Base-by-base conservation (phyloP, 2,797 vertebrate genomes). In the Sarcoramphus papa region DNA sequence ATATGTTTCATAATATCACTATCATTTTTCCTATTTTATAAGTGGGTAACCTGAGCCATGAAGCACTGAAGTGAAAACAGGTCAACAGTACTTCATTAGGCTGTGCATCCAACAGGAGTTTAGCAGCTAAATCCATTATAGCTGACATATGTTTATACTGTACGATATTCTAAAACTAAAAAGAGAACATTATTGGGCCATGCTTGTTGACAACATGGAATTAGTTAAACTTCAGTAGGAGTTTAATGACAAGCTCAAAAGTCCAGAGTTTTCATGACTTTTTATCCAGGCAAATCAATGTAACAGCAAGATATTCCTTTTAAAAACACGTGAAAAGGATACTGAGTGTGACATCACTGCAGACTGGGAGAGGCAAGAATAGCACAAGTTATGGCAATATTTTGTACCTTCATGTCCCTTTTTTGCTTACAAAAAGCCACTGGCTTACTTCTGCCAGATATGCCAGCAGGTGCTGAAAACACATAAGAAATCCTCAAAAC, bases 31-130 rank as follows among this genome's bases (percentile, higher is more conserved):
- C 19, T 45, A 8, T 45, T 93, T 86, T 53, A 6, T 40, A 74
- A 48, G n/a, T 50, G 15, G 5, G 31, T 67, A 74, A 59, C 33
- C 21, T 37, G 21, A 90, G 9, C 35, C 40, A 78, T 0, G 0
- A 72, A 73, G 37, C n/a, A 54, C 22, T 67, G 43, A 91, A 76
- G 12, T 51, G 40, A 51, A 40, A 67, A n/a, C 8, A 23, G 16
- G 16, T 68, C 57, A 77, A 30, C 10, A 77, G 31, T 16, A 50
- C 22, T 64, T 91, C 9, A 23, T 59, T 53, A 77, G 25, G 8
- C 9, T 88, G 22, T 16, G 6, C 14, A 67, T 64, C 14, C n/a
- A 60, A 28, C 7, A 59, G 2, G 2, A 82, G 4, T 60, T 80
- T 22, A 70, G 22, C 35, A 74, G 19, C 19, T 79, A 69, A 83